These are phyloP conservation scores for Elmis aenea DNA, from an alignment of 2,888 invertebrate species.

Conservation along the genomic window DNA sequence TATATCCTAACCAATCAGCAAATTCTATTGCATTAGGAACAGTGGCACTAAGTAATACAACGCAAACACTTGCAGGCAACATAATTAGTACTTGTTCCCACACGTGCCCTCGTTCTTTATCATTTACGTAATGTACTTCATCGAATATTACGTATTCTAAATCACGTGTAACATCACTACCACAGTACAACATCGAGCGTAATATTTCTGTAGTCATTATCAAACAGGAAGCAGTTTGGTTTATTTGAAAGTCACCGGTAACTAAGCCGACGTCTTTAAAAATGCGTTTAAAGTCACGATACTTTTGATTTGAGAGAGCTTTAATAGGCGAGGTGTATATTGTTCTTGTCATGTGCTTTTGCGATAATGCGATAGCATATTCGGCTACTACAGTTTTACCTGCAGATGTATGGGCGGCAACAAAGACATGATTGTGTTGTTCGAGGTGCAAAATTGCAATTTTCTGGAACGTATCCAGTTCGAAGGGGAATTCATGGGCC, in stretches of 20 bases:
- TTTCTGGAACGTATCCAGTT: conserved; percentile 95
- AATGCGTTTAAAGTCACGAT: conserved; percentile 88
- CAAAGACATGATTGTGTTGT: conserved; percentile 92
- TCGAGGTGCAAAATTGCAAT: conserved; percentile 93
- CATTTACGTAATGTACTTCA: conserved; percentile 98
- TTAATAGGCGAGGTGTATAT: conserved; percentile 99
- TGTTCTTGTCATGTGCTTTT: conserved; percentile 84
- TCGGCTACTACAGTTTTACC: conserved; percentile 99
- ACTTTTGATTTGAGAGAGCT: conserved; percentile 98
- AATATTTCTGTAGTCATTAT: conserved; percentile 99
- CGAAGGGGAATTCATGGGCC: conserved; percentile 84
- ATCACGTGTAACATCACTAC: conserved; percentile 89
- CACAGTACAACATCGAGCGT: conserved; percentile 93
- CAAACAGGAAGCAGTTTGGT: conserved; percentile 87
- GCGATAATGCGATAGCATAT: conserved; percentile 95
- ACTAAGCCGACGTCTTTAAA: conserved; percentile 92
- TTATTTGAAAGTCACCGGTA: conserved; percentile 94
- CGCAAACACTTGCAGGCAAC: conserved; percentile 88
- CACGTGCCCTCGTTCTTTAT: conserved; percentile 85
- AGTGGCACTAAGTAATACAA: conserved; percentile 96
- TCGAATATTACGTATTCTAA: conserved; percentile 99
- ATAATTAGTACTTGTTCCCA: conserved; percentile 98
- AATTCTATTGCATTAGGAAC: conserved; percentile 96
- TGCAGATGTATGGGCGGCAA: conserved; percentile 98
- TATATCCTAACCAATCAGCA: conserved; percentile 89